A percentile compares a stretch with the other conserved stretches of the same genome.
Evolutionary conservation across 2,888 invertebrate species (phyloP).

Genomic region (Argyresthia goedartella): DNA sequence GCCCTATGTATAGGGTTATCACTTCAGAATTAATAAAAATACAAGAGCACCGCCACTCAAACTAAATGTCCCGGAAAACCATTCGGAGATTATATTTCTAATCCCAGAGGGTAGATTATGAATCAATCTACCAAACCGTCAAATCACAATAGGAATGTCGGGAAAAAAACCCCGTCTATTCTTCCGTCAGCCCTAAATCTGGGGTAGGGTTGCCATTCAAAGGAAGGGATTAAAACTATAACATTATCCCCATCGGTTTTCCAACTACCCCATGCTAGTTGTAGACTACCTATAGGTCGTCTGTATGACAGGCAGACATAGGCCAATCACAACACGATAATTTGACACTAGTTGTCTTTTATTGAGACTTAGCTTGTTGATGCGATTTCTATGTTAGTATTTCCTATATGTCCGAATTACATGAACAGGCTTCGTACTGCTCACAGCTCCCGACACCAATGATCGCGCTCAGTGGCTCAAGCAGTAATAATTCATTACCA

Average conservation of each 20-base stretch:
- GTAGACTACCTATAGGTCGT: too few species aligned
- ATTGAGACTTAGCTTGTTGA: too few species aligned
- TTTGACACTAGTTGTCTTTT: too few species aligned
- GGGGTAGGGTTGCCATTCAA: neutral
- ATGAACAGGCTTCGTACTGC: too few species aligned
- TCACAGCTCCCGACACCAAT: too few species aligned
- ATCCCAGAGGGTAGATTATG: conserved; percentile 3
- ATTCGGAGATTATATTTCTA: neutral
- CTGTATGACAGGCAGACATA: too few species aligned
- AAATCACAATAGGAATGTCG: neutral
- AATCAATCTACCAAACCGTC: conserved; percentile 1
- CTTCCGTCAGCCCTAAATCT: neutral
- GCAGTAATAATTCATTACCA: too few species aligned
- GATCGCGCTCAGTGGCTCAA: too few species aligned
- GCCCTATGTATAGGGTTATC: neutral
- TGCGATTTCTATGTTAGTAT: too few species aligned
- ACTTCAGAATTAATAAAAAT: conserved; percentile 1
- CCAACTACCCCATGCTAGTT: too few species aligned
- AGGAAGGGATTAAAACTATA: neutral
- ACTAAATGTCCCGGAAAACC: conserved; percentile 3
- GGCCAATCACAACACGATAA: too few species aligned
- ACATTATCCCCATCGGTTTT: neutral
- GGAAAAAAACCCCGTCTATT: neutral
- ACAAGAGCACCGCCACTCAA: neutral
- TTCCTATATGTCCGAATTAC: too few species aligned